Base-by-base conservation (phyloP, 1,140 invertebrate species). In the Eulimnadia texana region DNA sequence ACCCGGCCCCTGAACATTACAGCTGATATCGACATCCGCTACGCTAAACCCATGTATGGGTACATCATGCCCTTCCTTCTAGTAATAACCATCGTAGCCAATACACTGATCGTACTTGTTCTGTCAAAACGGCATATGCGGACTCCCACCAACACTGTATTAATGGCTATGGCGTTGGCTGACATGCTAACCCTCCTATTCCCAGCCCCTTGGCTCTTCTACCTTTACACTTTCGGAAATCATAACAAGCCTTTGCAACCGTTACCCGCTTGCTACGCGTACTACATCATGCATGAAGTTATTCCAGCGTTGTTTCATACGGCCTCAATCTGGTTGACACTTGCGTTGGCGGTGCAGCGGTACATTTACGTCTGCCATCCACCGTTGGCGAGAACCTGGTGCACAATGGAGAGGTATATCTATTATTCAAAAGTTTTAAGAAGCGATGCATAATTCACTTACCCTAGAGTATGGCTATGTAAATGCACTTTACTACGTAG, bases 351-450 rank as follows among this genome's bases (percentile, higher is more conserved):
- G 2, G 83, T 89, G 1, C 91, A 94, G 74, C 77, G 88, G 58
- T 93, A 93, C 73, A 90, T 93, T 63, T 93, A 92, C 73, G 88
- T 93, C 0, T 93, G 90, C 68, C 89, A 93, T 72, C 86, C 88
- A 2, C 84, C 87, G 1, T 79, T 86, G 61, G 90, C 90, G 0
- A 78, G 82, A 63, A 85, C 81, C 23, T 91, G 88, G 82, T 93
- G 90, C 71, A 93, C 90, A 0, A 84, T 91, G 78, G 50, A 57
- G 28, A 29, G 55, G 55, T 57, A 24, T 11, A 16, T 29, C 19
- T 13, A 27, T 20, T 29, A 2, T 42, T 28, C 28, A 42, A 16
- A 9, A 42, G 6, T 42, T 42, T 42, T 16, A 42, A 16, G 6
- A 6, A 9, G 16, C 33, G 6, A 42, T 42, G 33, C 33, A 42